A percentile compares a stretch with the other conserved stretches of the same genome.
Conservation (phyloP, 2,888 invertebrate species). For the Leucophenga montana region DNA sequence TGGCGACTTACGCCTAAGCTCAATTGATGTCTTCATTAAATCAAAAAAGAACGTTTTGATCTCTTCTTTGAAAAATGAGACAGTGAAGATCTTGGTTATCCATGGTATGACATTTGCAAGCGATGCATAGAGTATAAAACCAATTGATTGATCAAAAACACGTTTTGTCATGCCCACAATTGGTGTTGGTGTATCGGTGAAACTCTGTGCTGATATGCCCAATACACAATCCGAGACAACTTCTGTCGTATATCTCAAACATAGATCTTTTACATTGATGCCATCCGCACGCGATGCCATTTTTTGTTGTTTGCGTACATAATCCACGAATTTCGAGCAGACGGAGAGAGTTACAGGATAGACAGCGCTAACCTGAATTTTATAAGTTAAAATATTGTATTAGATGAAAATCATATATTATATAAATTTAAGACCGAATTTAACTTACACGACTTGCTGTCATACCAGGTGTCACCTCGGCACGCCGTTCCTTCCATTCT, state of each 20-base stretch:
- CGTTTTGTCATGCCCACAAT: slow-evolving; percentile 62
- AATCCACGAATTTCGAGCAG: slow-evolving; percentile 70
- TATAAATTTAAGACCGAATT: neutral
- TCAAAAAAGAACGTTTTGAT: slow-evolving; percentile 76
- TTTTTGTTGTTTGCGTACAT: slow-evolving; percentile 65
- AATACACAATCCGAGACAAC: slow-evolving; percentile 73
- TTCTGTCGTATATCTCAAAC: slow-evolving; percentile 71
- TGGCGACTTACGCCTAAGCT: slow-evolving; percentile 50
- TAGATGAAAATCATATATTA: no score
- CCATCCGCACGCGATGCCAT: slow-evolving; percentile 60
- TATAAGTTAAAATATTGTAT: no score
- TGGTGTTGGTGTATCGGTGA: slow-evolving; percentile 60
- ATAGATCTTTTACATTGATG: slow-evolving; percentile 71
- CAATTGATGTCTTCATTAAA: slow-evolving; percentile 57
- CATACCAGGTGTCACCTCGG: slow-evolving; percentile 74
- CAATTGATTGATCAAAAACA: slow-evolving; percentile 61
- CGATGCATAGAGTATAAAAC: slow-evolving; percentile 49
- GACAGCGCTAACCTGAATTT: slow-evolving; percentile 70
- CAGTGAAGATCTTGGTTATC: slow-evolving; percentile 53
- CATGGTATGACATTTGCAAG: slow-evolving; percentile 62
- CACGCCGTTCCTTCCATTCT: slow-evolving; percentile 74
- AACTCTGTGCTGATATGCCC: slow-evolving; percentile 73
- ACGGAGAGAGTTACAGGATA: slow-evolving; percentile 73
- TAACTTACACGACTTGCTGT: slow-evolving; percentile 73
- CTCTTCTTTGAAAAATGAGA: slow-evolving; percentile 70